Base-by-base conservation (phyloP, 2,888 invertebrate species). In the Drosophila diplacantha region DNA sequence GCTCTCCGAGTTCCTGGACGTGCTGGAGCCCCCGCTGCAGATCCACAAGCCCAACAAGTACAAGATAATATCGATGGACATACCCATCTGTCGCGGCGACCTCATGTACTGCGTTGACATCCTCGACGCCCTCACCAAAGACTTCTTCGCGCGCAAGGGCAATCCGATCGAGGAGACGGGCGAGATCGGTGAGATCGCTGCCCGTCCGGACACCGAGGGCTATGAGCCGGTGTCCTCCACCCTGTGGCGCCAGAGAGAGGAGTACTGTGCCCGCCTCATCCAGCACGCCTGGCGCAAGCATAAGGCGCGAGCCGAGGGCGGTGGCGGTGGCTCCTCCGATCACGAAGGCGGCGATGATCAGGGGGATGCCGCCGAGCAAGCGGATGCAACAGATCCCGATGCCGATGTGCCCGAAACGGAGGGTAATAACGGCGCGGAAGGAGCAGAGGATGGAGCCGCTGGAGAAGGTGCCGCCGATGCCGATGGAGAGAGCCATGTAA, bases 1-100 rank as follows among this genome's bases (percentile, higher is more conserved):
- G 88, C 90, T 99, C 75, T 96, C 96, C 20, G 97, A 98, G 85
- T 98, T 99, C 90, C 91, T 98, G 80, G 97, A 98, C 89, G 96
- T 96, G 76, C 91, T 99, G 73, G 98, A 99, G 88, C 96, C 97
- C 73, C 99, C 98, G 74, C 90, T 99, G 83, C 97, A 97, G 90
- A 97, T 99, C 84, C 97, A 97, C 90, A 97, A 97, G 89, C 98
- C 98, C 80, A 98, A 98, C 90, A 97, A 98, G 91, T 98, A 97
- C 91, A 97, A 98, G 92, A 96, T 99, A 88, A 96, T 98, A 87
- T 96, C 96, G 85, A 96, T 99, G 96, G 97, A 98, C 90, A 98
- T 99, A 88, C 96, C 98, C 75, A 98, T 99, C 89, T 99, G 98
- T 91, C 96, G 97, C 89, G 95, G 95, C 77, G 98, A 98, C 89